Evolutionary conservation across 2,113 vertebrate genomes (phyloP).

Genomic region (Syngnathus floridae): DNA sequence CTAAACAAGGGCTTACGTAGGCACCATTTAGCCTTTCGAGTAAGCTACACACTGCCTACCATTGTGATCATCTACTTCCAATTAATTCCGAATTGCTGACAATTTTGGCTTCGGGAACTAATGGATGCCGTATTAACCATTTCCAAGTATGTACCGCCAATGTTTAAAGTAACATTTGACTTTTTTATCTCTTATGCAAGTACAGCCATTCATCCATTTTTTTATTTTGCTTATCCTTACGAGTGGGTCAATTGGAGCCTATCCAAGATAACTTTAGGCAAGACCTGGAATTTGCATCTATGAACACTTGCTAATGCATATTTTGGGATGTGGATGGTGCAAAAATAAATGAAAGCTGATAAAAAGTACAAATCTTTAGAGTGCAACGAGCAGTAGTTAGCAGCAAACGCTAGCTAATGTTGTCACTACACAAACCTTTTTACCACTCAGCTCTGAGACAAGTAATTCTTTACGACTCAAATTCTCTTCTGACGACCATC

Average conservation of each 20-base stretch:
- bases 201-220: background rate
- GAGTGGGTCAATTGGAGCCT: no score
- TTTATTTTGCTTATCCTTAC: background rate
- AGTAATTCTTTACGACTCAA: slow-evolving; percentile 5
- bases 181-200: background rate
- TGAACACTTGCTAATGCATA: background rate
- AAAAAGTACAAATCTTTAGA: background rate
- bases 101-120: background rate
- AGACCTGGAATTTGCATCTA: no score
- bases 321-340: background rate
- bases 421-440: background rate
- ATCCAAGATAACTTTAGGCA: no score
- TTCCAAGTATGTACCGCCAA: background rate
- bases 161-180: background rate
- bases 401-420: background rate
- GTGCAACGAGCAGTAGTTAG: background rate
- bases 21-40: background rate
- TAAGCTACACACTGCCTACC: background rate
- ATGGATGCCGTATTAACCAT: background rate
- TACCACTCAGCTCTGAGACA: slow-evolving; percentile 5
- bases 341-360: background rate
- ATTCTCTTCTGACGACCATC: slow-evolving; percentile 2
- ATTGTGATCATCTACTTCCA: background rate
- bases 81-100: background rate
- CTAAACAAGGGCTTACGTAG: background rate